Percentiles rank a stretch among this genome's conserved stretches.
These are phyloP conservation scores for Neoascia interrupta DNA, from an alignment of 2,888 invertebrate genomes.

Conservation along the genomic window DNA sequence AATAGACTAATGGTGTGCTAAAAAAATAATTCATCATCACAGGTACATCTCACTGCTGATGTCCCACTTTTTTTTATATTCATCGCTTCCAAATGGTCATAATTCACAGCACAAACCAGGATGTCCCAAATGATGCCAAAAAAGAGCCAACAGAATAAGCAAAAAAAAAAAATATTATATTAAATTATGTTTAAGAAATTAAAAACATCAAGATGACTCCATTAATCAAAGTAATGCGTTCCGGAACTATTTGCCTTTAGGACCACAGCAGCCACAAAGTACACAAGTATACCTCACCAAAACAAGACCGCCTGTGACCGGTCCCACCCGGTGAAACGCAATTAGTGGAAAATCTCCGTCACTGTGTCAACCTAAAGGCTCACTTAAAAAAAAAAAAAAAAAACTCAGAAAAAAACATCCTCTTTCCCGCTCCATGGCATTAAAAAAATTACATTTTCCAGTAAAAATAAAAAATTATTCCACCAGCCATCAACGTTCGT, in stretches of 20 bases:
- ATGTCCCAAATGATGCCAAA: background rate
- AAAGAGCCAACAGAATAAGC: background rate
- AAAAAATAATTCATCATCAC: no score
- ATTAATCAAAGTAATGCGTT: slow-evolving; percentile 50
- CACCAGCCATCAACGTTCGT: background rate
- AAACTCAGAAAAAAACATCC: background rate
- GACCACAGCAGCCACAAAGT: no score
- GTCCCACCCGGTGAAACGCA: slow-evolving; percentile 20
- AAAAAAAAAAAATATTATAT: slow-evolving; percentile 1
- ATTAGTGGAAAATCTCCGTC: slow-evolving; percentile 29
- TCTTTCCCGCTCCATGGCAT: slow-evolving; percentile 14
- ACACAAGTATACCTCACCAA: background rate
- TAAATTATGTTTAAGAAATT: slow-evolving; percentile 25
- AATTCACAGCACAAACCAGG: slow-evolving; percentile 17
- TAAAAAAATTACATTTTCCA: slow-evolving; percentile 31
- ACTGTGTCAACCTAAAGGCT: slow-evolving; percentile 12
- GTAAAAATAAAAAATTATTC: background rate
- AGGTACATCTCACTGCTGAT: no score
- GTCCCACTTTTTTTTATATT: no score
- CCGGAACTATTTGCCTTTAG: slow-evolving; percentile 14
- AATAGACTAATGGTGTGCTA: no score
- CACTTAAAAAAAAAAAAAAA: background rate
- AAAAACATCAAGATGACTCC: slow-evolving; percentile 36
- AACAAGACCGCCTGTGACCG: background rate
- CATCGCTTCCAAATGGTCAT: slow-evolving; percentile 13